Evolutionary conservation across 2,113 vertebrate species (phyloP).

Genomic region (Perca flavescens): DNA sequence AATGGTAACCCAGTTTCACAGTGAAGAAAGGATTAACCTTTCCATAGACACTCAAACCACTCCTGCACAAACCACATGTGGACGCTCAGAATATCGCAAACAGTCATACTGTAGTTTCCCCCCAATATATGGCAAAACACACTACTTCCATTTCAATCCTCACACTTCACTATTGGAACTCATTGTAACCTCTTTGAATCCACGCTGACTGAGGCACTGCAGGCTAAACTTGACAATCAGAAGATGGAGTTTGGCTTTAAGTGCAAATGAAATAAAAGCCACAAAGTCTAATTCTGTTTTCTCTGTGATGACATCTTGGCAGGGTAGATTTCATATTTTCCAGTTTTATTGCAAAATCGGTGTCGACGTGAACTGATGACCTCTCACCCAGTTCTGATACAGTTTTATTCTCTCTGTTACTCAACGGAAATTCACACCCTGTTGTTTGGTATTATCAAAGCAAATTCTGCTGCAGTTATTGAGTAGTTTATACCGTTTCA

Average conservation of each 20-base stretch:
- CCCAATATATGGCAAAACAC: too few species aligned
- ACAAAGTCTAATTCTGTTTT: background rate
- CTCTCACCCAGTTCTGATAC: conserved; percentile 39
- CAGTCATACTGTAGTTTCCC: too few species aligned
- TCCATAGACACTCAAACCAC: background rate
- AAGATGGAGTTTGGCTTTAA: background rate
- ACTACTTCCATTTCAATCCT: too few species aligned
- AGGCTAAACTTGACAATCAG: too few species aligned
- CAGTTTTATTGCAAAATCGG: background rate
- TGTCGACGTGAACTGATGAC: conserved; percentile 5
- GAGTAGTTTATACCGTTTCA: background rate
- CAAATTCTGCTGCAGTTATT: background rate
- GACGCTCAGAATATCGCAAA: background rate
- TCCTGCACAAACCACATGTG: background rate
- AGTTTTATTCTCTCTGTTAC: background rate
- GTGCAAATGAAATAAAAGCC: background rate
- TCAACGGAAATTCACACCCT: conserved; percentile 12
- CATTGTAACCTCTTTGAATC: too few species aligned
- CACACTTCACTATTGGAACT: too few species aligned
- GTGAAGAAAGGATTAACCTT: background rate
- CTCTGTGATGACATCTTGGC: background rate
- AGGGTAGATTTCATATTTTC: background rate
- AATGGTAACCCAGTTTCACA: background rate
- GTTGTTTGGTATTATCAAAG: background rate
- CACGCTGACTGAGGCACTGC: too few species aligned